Base-by-base conservation (phyloP, 2,888 invertebrate species). In the Sinelater perroti region DNA sequence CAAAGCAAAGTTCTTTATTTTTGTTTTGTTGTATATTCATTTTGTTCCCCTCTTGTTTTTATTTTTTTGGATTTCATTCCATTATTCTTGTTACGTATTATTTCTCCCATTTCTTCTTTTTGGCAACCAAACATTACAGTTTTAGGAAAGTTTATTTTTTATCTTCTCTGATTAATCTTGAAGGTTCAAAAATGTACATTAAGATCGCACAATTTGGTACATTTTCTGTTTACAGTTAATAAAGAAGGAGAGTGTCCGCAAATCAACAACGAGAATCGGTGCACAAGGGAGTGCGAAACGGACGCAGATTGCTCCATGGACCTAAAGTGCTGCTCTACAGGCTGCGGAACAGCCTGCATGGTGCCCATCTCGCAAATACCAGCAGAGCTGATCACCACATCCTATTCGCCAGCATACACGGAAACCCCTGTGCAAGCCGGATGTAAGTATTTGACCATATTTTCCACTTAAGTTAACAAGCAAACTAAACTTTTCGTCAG, bases 251-350 rank as follows among this genome's bases (percentile, higher is more conserved):
- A 77, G 17, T 91, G 90, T 70, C 90, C 90, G 1, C 72, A 68
- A 35, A 70, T 83, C 13, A 76, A 77, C 5, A 75, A 75, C 40
- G 72, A 75, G n/a, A 75, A 77, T 47, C 74, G 79, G 44, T 80
- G 82, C 36, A 94, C 95, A 73, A 84, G 83, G 5, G 88, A 91
- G 74, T 95, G 95, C 71, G 78, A 81, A 58, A 86, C 86, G 49
- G 95, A 95, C 75, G 90, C 91, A 0, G 91, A 93, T 72, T 96
- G 95, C 73, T 78, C 84, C 8, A 87, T 86, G 21, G 85, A 85
- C 16, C 82, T 86, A 73, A 95, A 95, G 77, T 95, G 95, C 75
- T 96, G 95, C 75, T 77, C 78, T 61, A 87, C 86, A 68, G 91
- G 90, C 45, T 95, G 95, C 75, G 88, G 89, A 31, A 81, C 82